phyloP scores from a whole-genome alignment of 1,140 invertebrate genomes.

The Apis laboriosa region DNA sequence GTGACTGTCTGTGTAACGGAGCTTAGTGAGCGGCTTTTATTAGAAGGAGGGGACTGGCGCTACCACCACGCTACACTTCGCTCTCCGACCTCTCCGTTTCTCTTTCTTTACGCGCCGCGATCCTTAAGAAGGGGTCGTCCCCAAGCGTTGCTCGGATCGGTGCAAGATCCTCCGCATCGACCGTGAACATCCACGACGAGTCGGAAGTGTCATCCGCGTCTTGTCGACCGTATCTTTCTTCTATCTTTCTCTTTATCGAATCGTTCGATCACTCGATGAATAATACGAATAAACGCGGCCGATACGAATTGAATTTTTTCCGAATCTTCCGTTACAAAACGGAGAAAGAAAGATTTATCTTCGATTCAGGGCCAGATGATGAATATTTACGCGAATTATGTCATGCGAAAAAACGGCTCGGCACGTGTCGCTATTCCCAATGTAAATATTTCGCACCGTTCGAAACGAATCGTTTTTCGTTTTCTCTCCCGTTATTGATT shows the following conservation, averaged over 20 bases:
- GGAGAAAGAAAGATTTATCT: no score
- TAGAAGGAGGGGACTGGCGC: conserved; percentile 80
- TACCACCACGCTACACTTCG: conserved; percentile 78
- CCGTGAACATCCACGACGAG: conserved; percentile 1
- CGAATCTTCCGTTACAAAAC: no score
- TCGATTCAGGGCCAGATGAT: no score
- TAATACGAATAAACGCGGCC: no score
- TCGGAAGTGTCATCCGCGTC: background rate
- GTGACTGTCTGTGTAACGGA: conserved; percentile 80
- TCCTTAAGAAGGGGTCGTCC: conserved; percentile 38
- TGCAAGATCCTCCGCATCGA: conserved; percentile 4
- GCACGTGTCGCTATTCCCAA: background rate
- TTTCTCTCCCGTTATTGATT: background rate
- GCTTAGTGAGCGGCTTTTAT: conserved; percentile 81
- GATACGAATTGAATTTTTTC: no score
- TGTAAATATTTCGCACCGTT: background rate
- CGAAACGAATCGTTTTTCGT: background rate
- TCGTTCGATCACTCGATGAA: no score
- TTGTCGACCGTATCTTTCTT: background rate
- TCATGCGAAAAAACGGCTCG: background rate
- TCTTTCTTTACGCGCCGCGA: conserved; percentile 20
- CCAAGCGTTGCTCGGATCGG: background rate
- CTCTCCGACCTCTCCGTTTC: conserved; percentile 58
- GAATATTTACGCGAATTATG: background rate
- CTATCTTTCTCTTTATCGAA: no score